These are phyloP conservation scores for Cataglyphis altisquamis DNA, from an alignment of 2,888 invertebrate genomes.

Conservation along the genomic window DNA sequence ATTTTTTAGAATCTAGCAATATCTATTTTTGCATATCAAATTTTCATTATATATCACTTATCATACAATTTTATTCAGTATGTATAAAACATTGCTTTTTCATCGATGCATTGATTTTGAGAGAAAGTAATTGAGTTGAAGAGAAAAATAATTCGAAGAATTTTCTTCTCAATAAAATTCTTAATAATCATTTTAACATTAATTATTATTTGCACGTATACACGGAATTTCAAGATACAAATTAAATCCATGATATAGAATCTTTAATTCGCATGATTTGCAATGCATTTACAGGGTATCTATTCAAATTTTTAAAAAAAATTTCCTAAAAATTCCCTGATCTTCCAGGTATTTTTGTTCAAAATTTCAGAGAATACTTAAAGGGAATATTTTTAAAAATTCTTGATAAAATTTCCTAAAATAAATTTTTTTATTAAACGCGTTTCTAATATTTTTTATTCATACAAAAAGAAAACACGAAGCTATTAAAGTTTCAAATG, in stretches of 20 bases:
- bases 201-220: not conserved
- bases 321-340: too few species aligned
- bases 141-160: not conserved
- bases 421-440: too few species aligned
- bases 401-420: too few species aligned
- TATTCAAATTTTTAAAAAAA: too few species aligned
- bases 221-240: not conserved
- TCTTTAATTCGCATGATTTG: not conserved
- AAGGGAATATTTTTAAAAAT: too few species aligned
- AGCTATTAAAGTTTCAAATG: too few species aligned
- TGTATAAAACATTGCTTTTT: not conserved
- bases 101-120: not conserved
- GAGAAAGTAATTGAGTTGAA: not conserved
- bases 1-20: not conserved
- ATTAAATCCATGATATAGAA: not conserved
- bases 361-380: too few species aligned
- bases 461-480: too few species aligned
- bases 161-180: not conserved
- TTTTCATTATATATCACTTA: not conserved
- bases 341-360: too few species aligned
- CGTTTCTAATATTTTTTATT: too few species aligned
- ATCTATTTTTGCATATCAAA: not conserved
- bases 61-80: slow-evolving; percentile 1
- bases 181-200: not conserved
- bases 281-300: not conserved